A percentile compares a stretch with the other conserved stretches of the same genome.
These are phyloP conservation scores for Clavelina lepadiformis DNA, from an alignment of 23 tunicate species.

Conservation along the genomic window DNA sequence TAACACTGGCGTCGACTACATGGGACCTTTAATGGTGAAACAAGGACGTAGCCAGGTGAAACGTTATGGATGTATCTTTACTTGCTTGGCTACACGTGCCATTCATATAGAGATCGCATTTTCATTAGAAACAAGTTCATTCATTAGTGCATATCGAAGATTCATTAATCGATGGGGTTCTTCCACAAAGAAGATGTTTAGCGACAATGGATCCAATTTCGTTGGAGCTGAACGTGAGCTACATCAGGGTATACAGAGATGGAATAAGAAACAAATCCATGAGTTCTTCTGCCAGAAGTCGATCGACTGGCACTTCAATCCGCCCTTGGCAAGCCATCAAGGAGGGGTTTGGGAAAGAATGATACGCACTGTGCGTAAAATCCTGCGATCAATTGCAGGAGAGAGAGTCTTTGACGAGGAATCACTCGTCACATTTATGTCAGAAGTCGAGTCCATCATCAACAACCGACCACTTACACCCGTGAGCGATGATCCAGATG, in stretches of 20 bases:
- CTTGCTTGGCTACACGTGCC: slow-evolving; percentile 38
- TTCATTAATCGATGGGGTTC: slow-evolving; percentile 14
- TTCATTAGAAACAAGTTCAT: slow-evolving; percentile 19
- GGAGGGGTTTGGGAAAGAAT: slow-evolving; percentile 20
- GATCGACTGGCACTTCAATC: slow-evolving; percentile 7
- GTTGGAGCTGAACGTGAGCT: slow-evolving; percentile 14
- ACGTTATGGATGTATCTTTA: slow-evolving; percentile 41
- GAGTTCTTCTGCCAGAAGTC: neutral
- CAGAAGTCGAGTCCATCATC: neutral
- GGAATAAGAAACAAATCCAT: slow-evolving; percentile 7
- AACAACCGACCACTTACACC: neutral
- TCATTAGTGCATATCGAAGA: slow-evolving; percentile 11
- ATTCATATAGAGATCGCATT: slow-evolving; percentile 25
- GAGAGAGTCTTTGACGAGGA: neutral
- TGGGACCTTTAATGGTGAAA: slow-evolving; percentile 32
- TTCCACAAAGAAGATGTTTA: neutral
- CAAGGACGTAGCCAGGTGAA: slow-evolving; percentile 27
- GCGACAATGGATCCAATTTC: slow-evolving; percentile 27
- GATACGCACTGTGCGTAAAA: slow-evolving; percentile 10
- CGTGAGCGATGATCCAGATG: neutral
- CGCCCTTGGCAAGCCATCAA: neutral
- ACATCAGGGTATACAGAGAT: neutral
- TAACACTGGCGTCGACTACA: slow-evolving; percentile 10
- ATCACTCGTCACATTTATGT: neutral
- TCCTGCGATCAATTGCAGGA: slow-evolving; percentile 1